Evolutionary conservation across 2,888 invertebrate species (phyloP), one percentile per base, ranked within the genome.

Genomic region (Leptothorax acervorum): DNA sequence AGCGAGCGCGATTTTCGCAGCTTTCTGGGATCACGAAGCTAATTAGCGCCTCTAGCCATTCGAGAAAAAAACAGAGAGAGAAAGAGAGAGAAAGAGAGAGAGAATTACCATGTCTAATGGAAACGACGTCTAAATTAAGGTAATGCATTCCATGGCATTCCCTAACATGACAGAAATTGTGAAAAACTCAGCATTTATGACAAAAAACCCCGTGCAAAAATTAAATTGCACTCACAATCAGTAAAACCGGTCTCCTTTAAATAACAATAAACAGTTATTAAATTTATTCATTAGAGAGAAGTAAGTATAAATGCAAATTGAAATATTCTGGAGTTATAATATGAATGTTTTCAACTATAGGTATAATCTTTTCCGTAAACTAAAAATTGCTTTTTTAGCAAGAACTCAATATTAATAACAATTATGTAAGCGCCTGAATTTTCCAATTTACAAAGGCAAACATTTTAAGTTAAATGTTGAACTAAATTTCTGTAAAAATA

Each of bases 1-100:
- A 55, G 12, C 55, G 42, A 71, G 35, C 23, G 70, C 12, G 63
- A 62, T 85, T 83, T 82, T 71, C 74, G 63, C 55, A 51, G 78
- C 28, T 79, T 83, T 83, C 74, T 60, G 53, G 63, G 68, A 78
- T 76, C 83, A 53, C 74, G n/a, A 23, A 62, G 70, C 73, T 86
- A 88, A 88, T 88, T 88, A 78, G 62, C 81, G 82, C 42, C 78
- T 82, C 76, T 83, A 45, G 79, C 75, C 68, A 42, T 62, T 83
- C 60, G 65, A 60, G 45, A 18, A 28, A 62, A 28, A 53, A 18
- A 51, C 31, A 66, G 9, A 48, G 31, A 66, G 66, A 75, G 66
- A 66, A 45, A 55, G 9, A 48, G 31, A 66, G 65, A 60, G 45
- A 18, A 15, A 68, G 9, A 48, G 31, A 66, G 66, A 63, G 57